Conservation (phyloP, 64 coral and sea anemone genomes). For the Stichodactyla helianthus region DNA sequence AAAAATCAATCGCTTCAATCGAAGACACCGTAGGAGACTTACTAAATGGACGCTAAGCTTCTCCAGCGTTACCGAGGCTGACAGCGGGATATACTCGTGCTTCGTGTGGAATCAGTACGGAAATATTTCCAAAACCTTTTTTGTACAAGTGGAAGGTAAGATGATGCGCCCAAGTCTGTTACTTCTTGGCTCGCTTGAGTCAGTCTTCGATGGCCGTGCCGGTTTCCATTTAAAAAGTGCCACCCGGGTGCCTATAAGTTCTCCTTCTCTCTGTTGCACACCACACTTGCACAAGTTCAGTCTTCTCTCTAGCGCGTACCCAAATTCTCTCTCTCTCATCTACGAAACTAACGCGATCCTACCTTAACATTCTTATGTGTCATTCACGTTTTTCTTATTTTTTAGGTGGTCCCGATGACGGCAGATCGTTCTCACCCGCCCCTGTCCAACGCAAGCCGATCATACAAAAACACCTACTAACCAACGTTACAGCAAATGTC, state of each 20-base stretch:
- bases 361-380: background rate
- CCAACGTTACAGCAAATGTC: constrained; percentile 14
- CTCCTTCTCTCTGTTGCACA: no score
- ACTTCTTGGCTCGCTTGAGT: background rate
- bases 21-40: background rate
- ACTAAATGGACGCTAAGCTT: constrained; percentile 31
- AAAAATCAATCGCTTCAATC: background rate
- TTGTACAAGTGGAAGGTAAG: constrained; percentile 41
- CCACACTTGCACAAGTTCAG: no score
- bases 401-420: background rate
- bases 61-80: background rate
- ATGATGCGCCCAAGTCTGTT: background rate
- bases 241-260: no score
- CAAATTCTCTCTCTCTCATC: no score
- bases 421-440: background rate
- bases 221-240: no score
- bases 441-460: background rate
- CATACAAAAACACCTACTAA: constrained; percentile 2
- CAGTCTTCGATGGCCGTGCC: no score
- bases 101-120: constrained; percentile 33
- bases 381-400: background rate
- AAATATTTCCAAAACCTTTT: constrained; percentile 22
- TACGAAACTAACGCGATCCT: no score
- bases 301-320: no score
- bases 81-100: constrained; percentile 37